These are phyloP conservation scores for Terebella lapidaria DNA, from an alignment of 2,888 invertebrate species.

Conservation along the genomic window DNA sequence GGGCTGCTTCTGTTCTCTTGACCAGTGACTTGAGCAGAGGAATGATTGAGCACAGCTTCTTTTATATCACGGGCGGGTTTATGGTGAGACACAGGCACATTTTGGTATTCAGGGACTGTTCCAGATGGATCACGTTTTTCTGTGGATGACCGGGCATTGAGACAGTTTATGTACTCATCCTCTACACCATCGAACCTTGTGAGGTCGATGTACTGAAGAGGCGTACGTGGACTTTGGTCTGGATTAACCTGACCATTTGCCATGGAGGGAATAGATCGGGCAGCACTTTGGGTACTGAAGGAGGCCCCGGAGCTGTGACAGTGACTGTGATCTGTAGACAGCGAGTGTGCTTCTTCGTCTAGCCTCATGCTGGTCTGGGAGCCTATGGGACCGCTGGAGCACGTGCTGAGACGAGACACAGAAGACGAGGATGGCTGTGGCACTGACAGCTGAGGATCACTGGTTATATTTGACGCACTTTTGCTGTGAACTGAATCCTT, in stretches of 20 bases:
- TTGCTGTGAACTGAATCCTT: not conserved
- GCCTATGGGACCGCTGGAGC: not conserved
- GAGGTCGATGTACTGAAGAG: not conserved
- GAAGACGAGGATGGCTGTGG: not conserved
- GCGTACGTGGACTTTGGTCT: not conserved
- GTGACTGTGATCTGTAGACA: not conserved
- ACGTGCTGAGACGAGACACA: not conserved
- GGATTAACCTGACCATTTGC: not conserved
- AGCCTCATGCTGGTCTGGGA: not conserved
- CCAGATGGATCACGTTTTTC: not conserved
- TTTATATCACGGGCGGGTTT: not conserved
- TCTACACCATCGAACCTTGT: not conserved
- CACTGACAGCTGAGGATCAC: too few relatives aligned
- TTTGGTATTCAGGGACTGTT: not conserved
- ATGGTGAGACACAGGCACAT: not conserved
- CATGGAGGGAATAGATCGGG: too few relatives aligned
- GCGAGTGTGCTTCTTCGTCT: not conserved
- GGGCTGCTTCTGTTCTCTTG: too few relatives aligned
- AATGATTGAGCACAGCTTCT: not conserved
- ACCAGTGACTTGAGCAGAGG: too few relatives aligned
- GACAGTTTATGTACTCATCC: not conserved
- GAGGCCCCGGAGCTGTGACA: not conserved
- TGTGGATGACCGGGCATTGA: not conserved
- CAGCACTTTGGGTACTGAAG: too few relatives aligned
- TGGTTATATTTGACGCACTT: too few relatives aligned